These are phyloP conservation scores for Nothobranchius kuhntae DNA, from an alignment of 2,113 vertebrate species.

Conservation along the genomic window DNA sequence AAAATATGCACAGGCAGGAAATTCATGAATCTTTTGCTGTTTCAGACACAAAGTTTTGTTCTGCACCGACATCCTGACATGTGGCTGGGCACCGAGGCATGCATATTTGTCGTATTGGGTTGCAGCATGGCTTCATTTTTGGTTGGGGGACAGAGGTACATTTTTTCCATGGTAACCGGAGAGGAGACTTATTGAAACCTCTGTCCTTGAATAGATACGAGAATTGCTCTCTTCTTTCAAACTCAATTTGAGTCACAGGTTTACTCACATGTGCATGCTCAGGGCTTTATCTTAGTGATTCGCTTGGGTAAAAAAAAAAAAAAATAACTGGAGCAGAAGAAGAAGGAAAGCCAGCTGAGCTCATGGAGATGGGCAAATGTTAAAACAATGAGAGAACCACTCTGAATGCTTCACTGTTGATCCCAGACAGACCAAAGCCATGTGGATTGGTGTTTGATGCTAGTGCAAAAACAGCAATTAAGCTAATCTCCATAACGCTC, in stretches of 20 bases:
- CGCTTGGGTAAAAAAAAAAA: neutral
- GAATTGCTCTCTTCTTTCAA: conserved; percentile 60
- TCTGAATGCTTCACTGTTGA: too few species aligned
- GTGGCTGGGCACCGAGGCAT: conserved; percentile 12
- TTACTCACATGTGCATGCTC: conserved; percentile 12
- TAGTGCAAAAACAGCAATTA: too few species aligned
- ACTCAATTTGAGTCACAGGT: conserved; percentile 54
- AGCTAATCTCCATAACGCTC: too few species aligned
- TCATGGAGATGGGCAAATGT: neutral
- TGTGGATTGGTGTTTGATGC: too few species aligned
- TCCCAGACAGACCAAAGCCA: too few species aligned
- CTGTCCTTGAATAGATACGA: conserved; percentile 68
- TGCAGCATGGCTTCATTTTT: conserved; percentile 59
- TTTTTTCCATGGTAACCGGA: conserved; percentile 76
- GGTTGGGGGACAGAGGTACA: conserved; percentile 60
- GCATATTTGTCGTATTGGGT: conserved; percentile 31
- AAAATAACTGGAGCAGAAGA: neutral
- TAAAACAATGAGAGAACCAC: too few species aligned
- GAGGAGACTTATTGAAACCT: conserved; percentile 64
- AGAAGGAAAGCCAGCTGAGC: neutral
- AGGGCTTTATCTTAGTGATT: conserved; percentile 31
- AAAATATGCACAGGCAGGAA: neutral
- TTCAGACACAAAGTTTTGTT: conserved; percentile 9
- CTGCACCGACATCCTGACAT: neutral
- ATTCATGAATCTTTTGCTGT: neutral